Evolutionary conservation across 1,140 invertebrate genomes (phyloP), one percentile per base, ranked within the genome.

Genomic region (Macrobrachium nipponense): DNA sequence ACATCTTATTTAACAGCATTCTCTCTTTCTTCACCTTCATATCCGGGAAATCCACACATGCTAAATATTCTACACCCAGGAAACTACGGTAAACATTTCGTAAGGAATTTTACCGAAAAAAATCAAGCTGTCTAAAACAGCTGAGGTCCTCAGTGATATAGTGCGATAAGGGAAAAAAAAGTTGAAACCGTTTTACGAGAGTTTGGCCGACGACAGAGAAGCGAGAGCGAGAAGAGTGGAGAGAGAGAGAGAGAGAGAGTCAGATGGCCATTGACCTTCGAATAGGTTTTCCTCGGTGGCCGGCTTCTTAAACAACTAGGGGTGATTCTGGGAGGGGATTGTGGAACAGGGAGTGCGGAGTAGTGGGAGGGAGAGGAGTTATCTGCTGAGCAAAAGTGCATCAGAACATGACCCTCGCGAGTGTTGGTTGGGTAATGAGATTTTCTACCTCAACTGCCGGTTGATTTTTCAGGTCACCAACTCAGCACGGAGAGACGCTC

Each of bases 251-350:
- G 27, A 36, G 27, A 36, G 27, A 36, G 27, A 36, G 27, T 36
- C 36, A 73, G 23, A 43, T 36, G 27, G 27, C 27, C 27, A 51
- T 43, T 51, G 36, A 43, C 58, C 58, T 43, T 18, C 58, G 5
- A 27, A 73, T 73, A 43, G n/a, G 72, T 18, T 73, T 23, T 44
- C 72, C 72, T 73, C 27, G 27, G 27, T 36, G n/a, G 72, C 72
- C 72, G 72, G 72, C 72, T 73, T 73, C 58, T 73, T 36, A 51
- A n/a, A 27, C 14, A 51, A 73, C 36, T 17, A 36, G 27, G 27
- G 58, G 36, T 17, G 58, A 51, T 36, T 44, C 36, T 17, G 58
- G 72, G 72, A 73, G 27, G 72, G 58, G 36, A n/a, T 36, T 36
- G 72, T 44, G 72, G 72, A 73, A 44, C 27, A 73, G 70, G 70